Percentiles rank a stretch among this genome's conserved stretches.
Evolutionary conservation across 2,113 vertebrate species (phyloP).

Genomic region (Herpailurus yagouaroundi): DNA sequence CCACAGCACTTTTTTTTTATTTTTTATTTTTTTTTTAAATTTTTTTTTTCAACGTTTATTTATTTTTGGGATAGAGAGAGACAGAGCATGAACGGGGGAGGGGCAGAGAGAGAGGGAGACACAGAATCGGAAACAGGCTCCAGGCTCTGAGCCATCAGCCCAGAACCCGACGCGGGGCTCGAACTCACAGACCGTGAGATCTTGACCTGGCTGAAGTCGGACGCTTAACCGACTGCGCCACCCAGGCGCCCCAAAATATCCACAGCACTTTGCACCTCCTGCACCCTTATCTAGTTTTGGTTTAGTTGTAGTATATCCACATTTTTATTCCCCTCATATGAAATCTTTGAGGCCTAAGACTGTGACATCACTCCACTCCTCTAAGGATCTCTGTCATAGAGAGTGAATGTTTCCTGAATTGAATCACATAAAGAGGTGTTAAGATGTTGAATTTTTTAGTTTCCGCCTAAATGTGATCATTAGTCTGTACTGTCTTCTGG

Average conservation of each 20-base stretch:
- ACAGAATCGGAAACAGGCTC: no score
- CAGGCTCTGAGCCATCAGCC: no score
- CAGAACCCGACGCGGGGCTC: no score
- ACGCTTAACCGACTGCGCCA: no score
- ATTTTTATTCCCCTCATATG: neutral
- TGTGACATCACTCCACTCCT: neutral
- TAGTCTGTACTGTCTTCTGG: neutral
- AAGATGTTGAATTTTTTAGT: neutral
- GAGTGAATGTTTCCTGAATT: slow-evolving; percentile 27
- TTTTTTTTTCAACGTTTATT: no score
- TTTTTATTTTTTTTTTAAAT: no score
- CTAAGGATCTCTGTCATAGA: neutral
- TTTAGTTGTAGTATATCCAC: neutral
- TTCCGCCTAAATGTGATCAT: slow-evolving; percentile 13
- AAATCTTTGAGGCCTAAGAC: neutral
- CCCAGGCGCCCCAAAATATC: slow-evolving; percentile 19
- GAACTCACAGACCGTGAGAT: no score
- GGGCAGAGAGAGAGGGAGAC: no score
- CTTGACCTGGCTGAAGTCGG: no score
- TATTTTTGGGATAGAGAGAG: no score
- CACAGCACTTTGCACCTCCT: neutral
- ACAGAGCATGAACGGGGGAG: no score
- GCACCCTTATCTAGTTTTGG: neutral
- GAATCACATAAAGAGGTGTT: slow-evolving; percentile 42
- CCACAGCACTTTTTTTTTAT: neutral